Evolutionary conservation across 2,797 vertebrate species (phyloP), one percentile per base, ranked within the genome.

Genomic region (Margarornis squamiger): DNA sequence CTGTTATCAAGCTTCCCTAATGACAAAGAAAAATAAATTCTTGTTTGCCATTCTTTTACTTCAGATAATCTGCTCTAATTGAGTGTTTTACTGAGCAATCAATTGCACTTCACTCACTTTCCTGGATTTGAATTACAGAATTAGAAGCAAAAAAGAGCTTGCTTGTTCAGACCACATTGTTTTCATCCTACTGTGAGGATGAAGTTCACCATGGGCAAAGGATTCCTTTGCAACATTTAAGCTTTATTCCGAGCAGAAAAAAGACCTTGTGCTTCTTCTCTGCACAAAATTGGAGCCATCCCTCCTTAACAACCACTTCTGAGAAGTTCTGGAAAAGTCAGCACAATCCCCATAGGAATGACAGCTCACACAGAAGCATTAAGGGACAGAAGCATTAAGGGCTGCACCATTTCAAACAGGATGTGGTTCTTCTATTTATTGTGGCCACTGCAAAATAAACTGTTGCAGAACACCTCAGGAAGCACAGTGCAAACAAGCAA

Each of bases 1-100:
- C 63, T 61, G 21, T 81, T 86, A 80, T 65, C 62, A 90, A 49
- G 7, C 46, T 91, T 87, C 62, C 51, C 38, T 72, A 63, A 52
- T 38, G 73, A 78, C 46, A 72, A 23, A 52, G 43, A 45, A 67
- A 80, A 88, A 88, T 16, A 83, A 83, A 57, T 74, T 75, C 39
- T 14, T 30, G 19, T 62, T 92, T 88, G 54, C 46, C 34, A 54
- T 80, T 83, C 68, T 79, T 82, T 79, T 23, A 63, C 88, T 93
- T 68, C 87, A 71, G 61, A 79, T 77, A 63, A 83, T 62, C 68
- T 74, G 26, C 83, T 61, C 43, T 86, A 71, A 71, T 54, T 80
- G 54, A 32, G 41, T 72, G 58, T 88, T 94, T 75, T 52, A 86
- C 39, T 39, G 29, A 79, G 70, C 71, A 90, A 92, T 62, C 20